Base-by-base conservation (phyloP, 2,797 vertebrate genomes). In the Pangasius macronema region DNA sequence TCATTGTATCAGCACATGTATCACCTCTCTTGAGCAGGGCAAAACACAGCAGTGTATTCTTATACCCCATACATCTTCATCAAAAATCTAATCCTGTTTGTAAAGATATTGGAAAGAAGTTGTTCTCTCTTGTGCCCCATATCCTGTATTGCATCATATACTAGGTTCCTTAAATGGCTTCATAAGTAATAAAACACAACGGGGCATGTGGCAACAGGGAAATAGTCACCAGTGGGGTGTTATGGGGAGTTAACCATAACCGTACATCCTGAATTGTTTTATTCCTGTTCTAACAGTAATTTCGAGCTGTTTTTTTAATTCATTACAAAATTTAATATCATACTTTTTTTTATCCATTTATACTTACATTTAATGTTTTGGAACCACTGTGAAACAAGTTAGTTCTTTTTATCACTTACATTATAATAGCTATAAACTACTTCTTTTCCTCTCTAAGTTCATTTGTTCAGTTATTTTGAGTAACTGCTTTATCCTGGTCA, bases 1-100 rank as follows among this genome's bases (percentile, higher is more conserved):
- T 82, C 5, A n/a, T 61, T n/a, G 55, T 61, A n/a, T 36, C 76
- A 39, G 53, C 30, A 13, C 10, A 1, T 4, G 5, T 10, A 36
- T 59, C 79, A 61, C 55, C 36, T 80, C 22, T 10, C 20, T 76
- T 46, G 59, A 79, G 51, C 49, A 46, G 51, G 68, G 55, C 30
- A 16, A 65, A 61, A 63, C 30, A 84, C 1, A 72, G 80, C 73
- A 42, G 22, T 85, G 59, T 63, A 65, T 65, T 53, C 39, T 82
- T 63, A 65, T n/a, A n/a, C 36, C 22, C 27, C 27, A 18, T 63
- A 63, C 65, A 82, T 65, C 36, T 39, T 81, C 55, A 82, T 46
- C 36, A 82, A 9, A 46, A 16, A 42, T 55, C 59, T n/a, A 3
- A n/a, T 65, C 7, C 14, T 65, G 79, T 6, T 39, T 36, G 53